A percentile compares a stretch with the other conserved stretches of the same genome.
phyloP scores from a whole-genome alignment of 2,888 invertebrate species.

The Chrysina gloriosa region DNA sequence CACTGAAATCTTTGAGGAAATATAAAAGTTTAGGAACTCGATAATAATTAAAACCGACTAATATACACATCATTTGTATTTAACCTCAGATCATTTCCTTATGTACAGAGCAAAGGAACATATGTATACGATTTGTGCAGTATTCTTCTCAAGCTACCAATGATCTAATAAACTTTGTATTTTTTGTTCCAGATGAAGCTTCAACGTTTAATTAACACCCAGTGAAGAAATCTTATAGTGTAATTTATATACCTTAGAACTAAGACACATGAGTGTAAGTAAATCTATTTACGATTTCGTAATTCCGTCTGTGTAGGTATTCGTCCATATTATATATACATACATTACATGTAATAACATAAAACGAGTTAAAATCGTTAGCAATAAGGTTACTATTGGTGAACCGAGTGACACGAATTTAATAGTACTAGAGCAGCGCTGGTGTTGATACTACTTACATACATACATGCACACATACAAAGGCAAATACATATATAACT shows the following conservation, averaged over 20 bases:
- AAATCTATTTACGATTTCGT: constrained; percentile 19
- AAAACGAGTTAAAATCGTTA: constrained; percentile 4
- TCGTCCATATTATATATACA: constrained; percentile 18
- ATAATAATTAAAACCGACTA: not conserved
- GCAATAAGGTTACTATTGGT: constrained; percentile 1
- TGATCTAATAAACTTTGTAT: not conserved
- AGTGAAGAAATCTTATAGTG: constrained; percentile 11
- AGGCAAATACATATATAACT: not conserved
- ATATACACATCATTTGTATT: not conserved
- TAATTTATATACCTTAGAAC: constrained; percentile 17
- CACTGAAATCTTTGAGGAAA: no score
- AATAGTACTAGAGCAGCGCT: no score
- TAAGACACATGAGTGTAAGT: constrained; percentile 23
- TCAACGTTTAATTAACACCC: constrained; percentile 14
- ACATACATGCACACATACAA: not conserved
- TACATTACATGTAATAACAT: not conserved
- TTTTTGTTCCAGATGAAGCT: constrained; percentile 29
- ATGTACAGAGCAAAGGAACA: constrained; percentile 26
- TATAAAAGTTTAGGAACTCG: not conserved
- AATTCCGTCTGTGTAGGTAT: constrained; percentile 25
- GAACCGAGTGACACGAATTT: constrained; percentile 12
- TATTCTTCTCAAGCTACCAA: not conserved
- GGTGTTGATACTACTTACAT: no score
- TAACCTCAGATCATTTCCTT: no score
- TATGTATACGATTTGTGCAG: constrained; percentile 9